Evolutionary conservation across 2,113 vertebrate genomes (phyloP).

Genomic region (Colossoma macropomum): DNA sequence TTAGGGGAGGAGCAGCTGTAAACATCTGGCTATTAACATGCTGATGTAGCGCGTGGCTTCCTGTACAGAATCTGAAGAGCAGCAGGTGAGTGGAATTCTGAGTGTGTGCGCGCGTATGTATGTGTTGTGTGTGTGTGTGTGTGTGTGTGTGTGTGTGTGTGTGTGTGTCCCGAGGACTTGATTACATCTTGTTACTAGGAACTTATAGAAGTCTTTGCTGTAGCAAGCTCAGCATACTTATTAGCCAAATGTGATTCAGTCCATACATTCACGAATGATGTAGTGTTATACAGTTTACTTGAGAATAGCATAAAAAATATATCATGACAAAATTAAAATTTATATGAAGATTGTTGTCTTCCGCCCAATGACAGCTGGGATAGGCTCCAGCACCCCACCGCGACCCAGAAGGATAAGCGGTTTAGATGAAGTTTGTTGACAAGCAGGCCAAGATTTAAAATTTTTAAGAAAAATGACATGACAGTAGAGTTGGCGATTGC

Average conservation of each 20-base stretch:
- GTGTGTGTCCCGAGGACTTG: background rate
- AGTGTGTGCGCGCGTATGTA: no score
- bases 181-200: background rate
- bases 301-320: background rate
- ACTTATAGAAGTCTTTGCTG: no score
- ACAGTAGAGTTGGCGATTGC: no score
- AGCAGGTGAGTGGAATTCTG: constrained; percentile 39
- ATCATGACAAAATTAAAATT: background rate
- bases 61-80: background rate
- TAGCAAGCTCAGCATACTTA: background rate
- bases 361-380: no score
- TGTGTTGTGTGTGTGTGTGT: constrained; percentile 8
- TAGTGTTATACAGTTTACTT: background rate
- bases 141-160: constrained; percentile 16
- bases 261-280: background rate
- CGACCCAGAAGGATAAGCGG: no score
- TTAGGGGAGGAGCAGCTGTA: background rate
- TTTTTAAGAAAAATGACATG: no score
- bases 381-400: no score
- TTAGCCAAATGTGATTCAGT: background rate
- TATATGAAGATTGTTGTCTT: no score
- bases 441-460: no score
- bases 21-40: constrained; percentile 1
- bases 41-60: background rate
- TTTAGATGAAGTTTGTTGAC: no score